Percentiles rank a stretch among this genome's conserved stretches.
These are phyloP conservation scores for Protomyctophum bolini DNA, from an alignment of 2,113 vertebrate genomes.

Conservation along the genomic window DNA sequence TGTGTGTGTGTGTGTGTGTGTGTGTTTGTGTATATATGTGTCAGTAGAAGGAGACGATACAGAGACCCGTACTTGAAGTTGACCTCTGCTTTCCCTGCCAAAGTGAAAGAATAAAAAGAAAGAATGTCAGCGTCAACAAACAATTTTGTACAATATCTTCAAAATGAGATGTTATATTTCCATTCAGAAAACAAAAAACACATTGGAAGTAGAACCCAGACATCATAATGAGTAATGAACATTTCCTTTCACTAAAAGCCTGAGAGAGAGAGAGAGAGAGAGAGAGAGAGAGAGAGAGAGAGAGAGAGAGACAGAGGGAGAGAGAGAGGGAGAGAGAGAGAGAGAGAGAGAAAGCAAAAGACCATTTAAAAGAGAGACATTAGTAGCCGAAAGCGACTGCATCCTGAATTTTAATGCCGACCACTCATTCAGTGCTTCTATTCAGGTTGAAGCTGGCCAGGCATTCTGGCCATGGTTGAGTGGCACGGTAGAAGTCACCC, in stretches of 20 bases:
- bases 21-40: slow-evolving; percentile 20
- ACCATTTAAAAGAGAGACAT: slow-evolving; percentile 68
- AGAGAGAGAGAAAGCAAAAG: slow-evolving; percentile 52
- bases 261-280: slow-evolving; percentile 39
- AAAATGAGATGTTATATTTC: neutral
- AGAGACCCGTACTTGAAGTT: slow-evolving; percentile 58
- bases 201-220: too few relatives aligned
- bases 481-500: slow-evolving; percentile 60
- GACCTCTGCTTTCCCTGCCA: slow-evolving; percentile 60
- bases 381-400: slow-evolving; percentile 56
- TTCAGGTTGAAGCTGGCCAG: slow-evolving; percentile 56
- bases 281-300: too few relatives aligned
- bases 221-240: slow-evolving; percentile 12
- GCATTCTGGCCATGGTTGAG: slow-evolving; percentile 59
- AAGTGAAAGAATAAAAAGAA: slow-evolving; percentile 56
- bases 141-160: neutral
- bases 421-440: slow-evolving; percentile 54
- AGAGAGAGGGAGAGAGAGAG: slow-evolving; percentile 9
- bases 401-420: slow-evolving; percentile 67
- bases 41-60: slow-evolving; percentile 46
- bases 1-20: slow-evolving; percentile 21
- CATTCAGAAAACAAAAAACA: too few relatives aligned
- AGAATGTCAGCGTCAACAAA: too few relatives aligned
- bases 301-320: slow-evolving; percentile 28
- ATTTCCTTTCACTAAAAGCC: slow-evolving; percentile 43